Evolutionary conservation across 2,797 vertebrate species (phyloP).

Genomic region (Phaenicophaeus curvirostris): DNA sequence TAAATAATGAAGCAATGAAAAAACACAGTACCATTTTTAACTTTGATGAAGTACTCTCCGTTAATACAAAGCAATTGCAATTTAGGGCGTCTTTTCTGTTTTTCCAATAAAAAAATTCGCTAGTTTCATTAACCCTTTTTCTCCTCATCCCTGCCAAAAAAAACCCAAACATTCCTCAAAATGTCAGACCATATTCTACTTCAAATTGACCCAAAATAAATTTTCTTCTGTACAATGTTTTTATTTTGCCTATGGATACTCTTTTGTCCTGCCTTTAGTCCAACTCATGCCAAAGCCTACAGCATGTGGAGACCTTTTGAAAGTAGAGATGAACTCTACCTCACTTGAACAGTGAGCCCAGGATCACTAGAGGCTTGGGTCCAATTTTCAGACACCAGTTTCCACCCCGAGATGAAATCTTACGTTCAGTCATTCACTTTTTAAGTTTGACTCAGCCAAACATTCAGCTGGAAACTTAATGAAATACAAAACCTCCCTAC

Average conservation of each 20-base stretch:
- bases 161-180: neutral
- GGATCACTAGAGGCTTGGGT: neutral
- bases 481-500: neutral
- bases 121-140: neutral
- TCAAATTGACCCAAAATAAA: neutral
- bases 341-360: neutral
- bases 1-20: neutral
- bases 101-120: fast-evolving
- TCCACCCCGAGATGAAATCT: neutral
- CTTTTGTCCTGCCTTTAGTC: neutral
- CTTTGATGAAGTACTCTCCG: neutral
- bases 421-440: neutral
- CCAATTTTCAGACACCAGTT: neutral
- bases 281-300: neutral
- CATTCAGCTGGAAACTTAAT: conserved; percentile 10
- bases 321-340: neutral
- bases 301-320: neutral
- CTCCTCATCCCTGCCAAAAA: neutral
- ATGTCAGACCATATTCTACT: neutral
- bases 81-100: neutral
- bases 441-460: neutral
- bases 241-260: neutral
- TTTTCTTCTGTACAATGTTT: neutral
- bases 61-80: neutral
- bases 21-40: neutral